Base-by-base conservation (phyloP, 2,888 invertebrate species). In the Hermaeophaga mercurialis region DNA sequence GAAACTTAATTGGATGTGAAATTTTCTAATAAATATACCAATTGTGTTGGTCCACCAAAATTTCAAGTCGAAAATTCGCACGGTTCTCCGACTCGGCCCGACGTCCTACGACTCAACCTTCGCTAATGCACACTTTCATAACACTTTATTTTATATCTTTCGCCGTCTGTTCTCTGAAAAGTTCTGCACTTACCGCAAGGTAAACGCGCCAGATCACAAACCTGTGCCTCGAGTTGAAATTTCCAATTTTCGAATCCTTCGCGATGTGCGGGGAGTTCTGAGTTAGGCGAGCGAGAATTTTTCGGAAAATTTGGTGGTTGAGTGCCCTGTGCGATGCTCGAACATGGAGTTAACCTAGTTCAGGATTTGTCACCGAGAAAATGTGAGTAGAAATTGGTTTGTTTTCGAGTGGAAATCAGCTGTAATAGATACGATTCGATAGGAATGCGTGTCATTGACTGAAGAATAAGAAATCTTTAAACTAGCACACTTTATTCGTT, bases 41-140 rank as follows among this genome's bases (percentile, higher is more conserved):
- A n/a, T n/a, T n/a, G n/a, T n/a, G n/a, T n/a, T n/a, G n/a, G n/a
- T 22, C 19, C 44, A 17, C 34, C 22, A 22, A 39, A 17, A 28
- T 38, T 7, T 28, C 18, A 22, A 28, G 18, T 31, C 26, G 18
- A 39, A 39, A 44, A 39, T 39, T 39, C 26, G 31, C 31, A 31
- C 31, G n/a, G 12, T 8, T 11, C 31, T 9, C 31, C 58, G 54
- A 58, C 12, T 11, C 1, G 12, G n/a, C 8, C 31, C 59, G 59
- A 59, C 19, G 4, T 7, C n/a, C 15, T 6, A 41, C 59, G 59
- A 57, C 1, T 9, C 45, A 18, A 33, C 49, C 49, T 44, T 38
- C 44, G 54, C 28, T 43, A 39, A 49, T 14, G 56, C 54, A 48
- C 61, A 65, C 65, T 66, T 65, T 66, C 65, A 66, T 64, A 64